Base-by-base conservation (phyloP, 2,888 invertebrate genomes). In the Nycteola revayana region DNA sequence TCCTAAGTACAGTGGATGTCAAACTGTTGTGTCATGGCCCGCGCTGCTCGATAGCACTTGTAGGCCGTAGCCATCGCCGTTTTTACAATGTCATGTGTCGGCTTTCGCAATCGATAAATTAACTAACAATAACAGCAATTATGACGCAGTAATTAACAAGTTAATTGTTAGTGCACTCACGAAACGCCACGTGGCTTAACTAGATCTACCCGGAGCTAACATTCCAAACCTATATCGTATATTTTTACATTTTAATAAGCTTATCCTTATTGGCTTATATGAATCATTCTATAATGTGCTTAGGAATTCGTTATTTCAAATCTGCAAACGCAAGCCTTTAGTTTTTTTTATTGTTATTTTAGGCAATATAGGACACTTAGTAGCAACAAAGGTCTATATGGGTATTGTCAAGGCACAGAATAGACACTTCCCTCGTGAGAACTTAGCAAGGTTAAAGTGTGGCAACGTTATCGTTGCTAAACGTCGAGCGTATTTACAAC, bases 361-460 rank as follows among this genome's bases (percentile, higher is more conserved):
- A 82, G 80, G 79, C 71, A 73, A 70, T 54, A 68, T 76, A 81
- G 84, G 82, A 81, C 75, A 66, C n/a, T 74, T 74, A 64, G 60
- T 64, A n/a, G n/a, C 71, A 83, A 85, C 87, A 87, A 86, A 86
- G 83, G 75, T 81, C 73, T 73, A 81, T 78, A 77, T 81, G 70
- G 66, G 85, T 87, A 88, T 88, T 87, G 87, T 87, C 87, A 86
- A 86, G 86, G 86, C 86, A 69, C 76, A 82, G 82, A 87, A 85
- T 87, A 79, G 82, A 75, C 86, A 86, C 84, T 86, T 86, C 87
- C 87, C 85, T 79, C 88, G 88, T 88, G 88, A 87, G 88, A 88
- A 88, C 86, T 67, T 74, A 69, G 76, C 87, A 88, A 89, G 88
- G 88, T 87, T 87, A 82, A 41, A 80, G 73, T 89, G 88, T 66